phyloP scores from a whole-genome alignment of 2,797 vertebrate species.

The Lutra lutra region DNA sequence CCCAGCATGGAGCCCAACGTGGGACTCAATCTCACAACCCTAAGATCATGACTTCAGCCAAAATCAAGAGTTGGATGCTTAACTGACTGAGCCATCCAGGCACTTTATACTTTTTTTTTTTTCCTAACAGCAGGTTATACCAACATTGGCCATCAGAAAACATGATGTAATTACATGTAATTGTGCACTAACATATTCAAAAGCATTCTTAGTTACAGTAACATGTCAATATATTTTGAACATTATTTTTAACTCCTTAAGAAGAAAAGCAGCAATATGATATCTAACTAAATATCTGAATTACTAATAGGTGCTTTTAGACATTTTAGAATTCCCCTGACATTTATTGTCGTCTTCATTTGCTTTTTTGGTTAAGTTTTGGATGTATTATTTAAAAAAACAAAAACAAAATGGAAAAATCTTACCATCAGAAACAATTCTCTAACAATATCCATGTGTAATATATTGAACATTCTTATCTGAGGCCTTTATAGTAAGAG shows the following conservation, averaged over 20 bases:
- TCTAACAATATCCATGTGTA: rapidly evolving
- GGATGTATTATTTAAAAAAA: background rate
- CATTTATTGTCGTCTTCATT: background rate
- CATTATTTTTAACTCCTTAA: background rate
- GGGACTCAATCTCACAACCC: background rate
- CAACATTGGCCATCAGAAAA: background rate
- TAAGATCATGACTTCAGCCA: background rate
- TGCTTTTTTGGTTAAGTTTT: background rate
- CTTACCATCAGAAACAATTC: background rate
- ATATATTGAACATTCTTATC: background rate
- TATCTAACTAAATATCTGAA: background rate
- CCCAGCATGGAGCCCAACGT: background rate
- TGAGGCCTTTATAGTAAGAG: background rate
- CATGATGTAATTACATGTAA: background rate
- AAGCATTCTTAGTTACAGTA: background rate
- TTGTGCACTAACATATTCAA: background rate
- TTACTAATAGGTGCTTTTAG: background rate
- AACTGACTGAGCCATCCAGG: background rate
- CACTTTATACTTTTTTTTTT: background rate
- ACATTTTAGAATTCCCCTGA: background rate
- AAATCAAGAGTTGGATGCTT: background rate
- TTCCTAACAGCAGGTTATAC: background rate
- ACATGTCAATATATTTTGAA: background rate
- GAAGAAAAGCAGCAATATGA: background rate
- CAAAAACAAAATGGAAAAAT: background rate